Evolutionary conservation across 1,140 invertebrate species (phyloP).

Genomic region (Rhopalosiphum padi): DNA sequence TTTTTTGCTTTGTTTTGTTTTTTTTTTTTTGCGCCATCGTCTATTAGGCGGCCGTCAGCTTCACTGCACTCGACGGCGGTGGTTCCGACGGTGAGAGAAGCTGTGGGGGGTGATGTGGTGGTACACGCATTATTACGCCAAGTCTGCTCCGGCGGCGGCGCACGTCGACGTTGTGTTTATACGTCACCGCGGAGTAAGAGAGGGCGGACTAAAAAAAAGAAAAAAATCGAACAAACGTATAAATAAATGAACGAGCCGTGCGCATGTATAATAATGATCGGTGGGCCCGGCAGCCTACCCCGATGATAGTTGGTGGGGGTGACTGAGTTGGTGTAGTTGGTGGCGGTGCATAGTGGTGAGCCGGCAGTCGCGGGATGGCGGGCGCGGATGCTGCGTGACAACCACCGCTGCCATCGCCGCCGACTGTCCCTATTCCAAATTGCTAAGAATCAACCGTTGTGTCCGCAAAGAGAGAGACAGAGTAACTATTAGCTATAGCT

Average conservation of each 20-base stretch:
- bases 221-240: constrained; percentile 52
- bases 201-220: neutral
- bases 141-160: neutral
- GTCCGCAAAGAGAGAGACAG: neutral
- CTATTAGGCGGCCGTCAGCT: neutral
- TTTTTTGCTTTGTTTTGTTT: neutral
- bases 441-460: neutral
- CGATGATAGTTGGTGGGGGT: neutral
- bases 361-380: neutral
- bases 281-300: neutral
- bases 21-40: neutral
- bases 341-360: neutral
- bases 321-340: neutral
- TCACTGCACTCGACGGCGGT: neutral
- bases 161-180: neutral
- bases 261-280: constrained; percentile 47
- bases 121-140: neutral
- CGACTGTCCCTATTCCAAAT: neutral
- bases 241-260: constrained; percentile 40
- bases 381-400: neutral
- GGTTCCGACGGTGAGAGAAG: neutral
- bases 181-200: neutral
- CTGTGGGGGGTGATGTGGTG: neutral
- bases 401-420: neutral
- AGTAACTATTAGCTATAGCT: neutral